Evolutionary conservation across 2,888 invertebrate genomes (phyloP).

Genomic region (Pycnomerus fuliginosus): DNA sequence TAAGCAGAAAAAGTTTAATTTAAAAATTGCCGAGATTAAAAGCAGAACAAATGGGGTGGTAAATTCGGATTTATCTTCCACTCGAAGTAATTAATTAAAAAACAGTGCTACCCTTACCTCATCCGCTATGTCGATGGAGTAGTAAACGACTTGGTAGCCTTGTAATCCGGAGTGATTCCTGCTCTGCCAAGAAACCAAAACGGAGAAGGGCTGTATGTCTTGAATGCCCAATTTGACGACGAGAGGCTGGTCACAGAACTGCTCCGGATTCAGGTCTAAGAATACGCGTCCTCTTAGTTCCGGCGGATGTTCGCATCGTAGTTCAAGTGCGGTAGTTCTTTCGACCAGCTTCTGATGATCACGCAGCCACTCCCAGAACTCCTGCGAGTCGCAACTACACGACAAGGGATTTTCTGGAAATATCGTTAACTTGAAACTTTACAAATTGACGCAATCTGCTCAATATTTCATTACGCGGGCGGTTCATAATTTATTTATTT

Average conservation of each 20-base stretch:
- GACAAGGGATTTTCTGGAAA: slow-evolving; percentile 81
- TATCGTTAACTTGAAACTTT: too few species aligned
- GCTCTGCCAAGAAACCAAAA: slow-evolving; percentile 87
- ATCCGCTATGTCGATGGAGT: slow-evolving; percentile 63
- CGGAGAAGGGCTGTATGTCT: slow-evolving; percentile 84
- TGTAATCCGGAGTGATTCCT: slow-evolving; percentile 81
- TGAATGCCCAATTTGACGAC: slow-evolving; percentile 82
- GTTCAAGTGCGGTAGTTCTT: slow-evolving; percentile 58
- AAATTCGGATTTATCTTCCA: too few species aligned
- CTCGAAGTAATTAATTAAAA: too few species aligned
- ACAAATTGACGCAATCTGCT: too few species aligned
- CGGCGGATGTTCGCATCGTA: slow-evolving; percentile 82
- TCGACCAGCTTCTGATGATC: slow-evolving; percentile 77
- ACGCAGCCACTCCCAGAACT: slow-evolving; percentile 89
- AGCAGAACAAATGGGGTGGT: too few species aligned
- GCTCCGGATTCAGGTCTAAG: slow-evolving; percentile 74
- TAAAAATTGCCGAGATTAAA: too few species aligned
- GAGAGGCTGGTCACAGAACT: slow-evolving; percentile 82
- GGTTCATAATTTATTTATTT: too few species aligned
- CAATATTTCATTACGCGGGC: too few species aligned
- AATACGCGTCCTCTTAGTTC: slow-evolving; percentile 75
- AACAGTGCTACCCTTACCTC: too few species aligned
- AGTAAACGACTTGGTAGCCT: slow-evolving; percentile 84
- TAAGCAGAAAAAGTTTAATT: too few species aligned
- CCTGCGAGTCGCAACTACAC: slow-evolving; percentile 87